Base-by-base conservation (phyloP, 64 coral and sea anemone genomes). In the Anthopleura sola region DNA sequence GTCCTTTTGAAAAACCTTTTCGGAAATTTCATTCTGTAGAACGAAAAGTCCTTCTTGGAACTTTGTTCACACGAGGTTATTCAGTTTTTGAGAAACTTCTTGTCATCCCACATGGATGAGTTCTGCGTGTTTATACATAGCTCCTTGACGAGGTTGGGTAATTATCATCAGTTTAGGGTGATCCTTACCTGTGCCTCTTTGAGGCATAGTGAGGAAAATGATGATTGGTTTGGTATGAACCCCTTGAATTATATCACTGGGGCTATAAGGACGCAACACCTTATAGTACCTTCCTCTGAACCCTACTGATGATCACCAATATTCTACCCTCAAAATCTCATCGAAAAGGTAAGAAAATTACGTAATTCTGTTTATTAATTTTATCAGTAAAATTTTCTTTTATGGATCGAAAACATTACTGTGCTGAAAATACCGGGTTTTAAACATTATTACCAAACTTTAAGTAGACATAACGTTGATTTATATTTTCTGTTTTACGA, bases 151-250 rank as follows among this genome's bases (percentile, higher is more conserved):
- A 6, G 50, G 0, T 0, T 0, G 0, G 14, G 0, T 0, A 5
- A 0, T 28, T 78, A 94, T 91, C 60, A 95, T 95, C 89, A 88
- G 93, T 77, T 48, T 64, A 86, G 93, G 93, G 89, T 95, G 86
- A 95, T 95, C 93, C 93, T 95, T 91, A 91, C 89, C 93, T 95
- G 93, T 84, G 89, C 89, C 93, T 82, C 7, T 53, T 38, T 49
- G 58, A 82, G 93, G 89, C 89, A 86, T 89, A 95, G 93, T 91
- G 84, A 95, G 93, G 93, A 60, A 85, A 34, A 74, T 95, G 93
- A 95, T 95, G 93, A 95, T 28, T 49, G 69, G 87, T 85, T 54
- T 81, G 60, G 66, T 60, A 95, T 95, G 93, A 95, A 82, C 77
- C 86, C 12, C 23, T 82, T 95, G 93, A 95, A 48, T 95, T 95